These are phyloP conservation scores for Zaprionus nigranus DNA, from an alignment of 1,140 invertebrate genomes.

Conservation along the genomic window DNA sequence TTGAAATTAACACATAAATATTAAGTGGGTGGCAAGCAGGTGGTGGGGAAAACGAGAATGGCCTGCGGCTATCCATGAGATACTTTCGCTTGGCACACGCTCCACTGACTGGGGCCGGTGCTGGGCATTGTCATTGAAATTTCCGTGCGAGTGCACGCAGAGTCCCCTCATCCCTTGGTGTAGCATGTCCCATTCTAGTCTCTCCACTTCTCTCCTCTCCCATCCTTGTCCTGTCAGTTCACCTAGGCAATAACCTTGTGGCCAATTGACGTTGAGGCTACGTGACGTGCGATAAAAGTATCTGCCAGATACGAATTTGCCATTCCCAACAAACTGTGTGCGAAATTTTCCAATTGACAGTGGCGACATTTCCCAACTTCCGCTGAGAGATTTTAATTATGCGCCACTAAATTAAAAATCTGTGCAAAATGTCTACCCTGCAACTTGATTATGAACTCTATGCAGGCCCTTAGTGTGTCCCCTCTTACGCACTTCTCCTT, in stretches of 20 bases:
- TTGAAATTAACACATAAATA: constrained; percentile 84
- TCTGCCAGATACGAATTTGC: constrained; percentile 50
- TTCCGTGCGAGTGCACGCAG: constrained; percentile 78
- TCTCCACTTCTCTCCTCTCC: constrained; percentile 5
- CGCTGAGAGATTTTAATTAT: constrained; percentile 71
- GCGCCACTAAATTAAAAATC: constrained; percentile 77
- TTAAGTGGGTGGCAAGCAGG: constrained; percentile 67
- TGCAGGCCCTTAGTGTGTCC: constrained; percentile 41
- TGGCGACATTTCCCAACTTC: constrained; percentile 11
- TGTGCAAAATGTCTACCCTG: constrained; percentile 26
- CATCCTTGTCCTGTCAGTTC: constrained; percentile 10
- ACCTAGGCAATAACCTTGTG: constrained; percentile 53
- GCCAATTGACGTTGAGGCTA: constrained; percentile 79
- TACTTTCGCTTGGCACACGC: constrained; percentile 57
- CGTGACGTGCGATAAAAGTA: constrained; percentile 70
- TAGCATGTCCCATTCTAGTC: too few relatives aligned
- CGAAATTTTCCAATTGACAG: constrained; percentile 7
- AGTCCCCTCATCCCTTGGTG: constrained; percentile 22
- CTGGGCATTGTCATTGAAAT: constrained; percentile 71
- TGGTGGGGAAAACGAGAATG: not conserved
- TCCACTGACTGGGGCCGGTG: constrained; percentile 25
- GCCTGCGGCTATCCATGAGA: constrained; percentile 62
- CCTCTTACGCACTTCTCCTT: not conserved
- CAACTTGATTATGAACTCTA: constrained; percentile 59
- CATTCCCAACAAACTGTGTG: constrained; percentile 9